A percentile compares a stretch with the other conserved stretches of the same genome.
These are phyloP conservation scores for Cosmia pyralina DNA, from an alignment of 2,888 invertebrate species.

Conservation along the genomic window DNA sequence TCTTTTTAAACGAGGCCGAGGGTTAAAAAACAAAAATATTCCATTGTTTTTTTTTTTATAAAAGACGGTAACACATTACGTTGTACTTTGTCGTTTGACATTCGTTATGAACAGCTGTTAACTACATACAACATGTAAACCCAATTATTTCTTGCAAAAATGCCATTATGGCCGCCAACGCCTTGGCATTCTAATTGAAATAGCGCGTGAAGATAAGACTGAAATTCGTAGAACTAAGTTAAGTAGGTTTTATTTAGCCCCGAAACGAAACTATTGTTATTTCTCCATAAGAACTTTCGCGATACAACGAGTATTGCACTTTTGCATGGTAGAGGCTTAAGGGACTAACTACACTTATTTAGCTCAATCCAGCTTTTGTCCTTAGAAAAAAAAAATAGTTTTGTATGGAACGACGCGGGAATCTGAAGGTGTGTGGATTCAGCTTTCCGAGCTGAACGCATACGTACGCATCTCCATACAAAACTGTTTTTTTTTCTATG, in stretches of 20 bases:
- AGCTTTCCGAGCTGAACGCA: too few relatives aligned
- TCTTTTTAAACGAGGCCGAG: neutral
- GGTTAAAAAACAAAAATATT: neutral
- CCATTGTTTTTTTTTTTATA: neutral
- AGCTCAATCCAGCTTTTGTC: too few relatives aligned
- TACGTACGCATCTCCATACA: too few relatives aligned
- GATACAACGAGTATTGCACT: neutral
- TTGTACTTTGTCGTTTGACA: slow-evolving; percentile 14
- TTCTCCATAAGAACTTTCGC: neutral
- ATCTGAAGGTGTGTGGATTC: too few relatives aligned
- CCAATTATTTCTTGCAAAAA: slow-evolving; percentile 55
- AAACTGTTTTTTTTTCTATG: too few relatives aligned
- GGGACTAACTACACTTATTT: too few relatives aligned
- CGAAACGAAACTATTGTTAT: slow-evolving; percentile 18
- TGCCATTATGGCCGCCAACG: slow-evolving; percentile 21
- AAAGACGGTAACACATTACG: neutral
- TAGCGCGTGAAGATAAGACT: slow-evolving; percentile 47
- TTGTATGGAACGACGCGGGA: too few relatives aligned
- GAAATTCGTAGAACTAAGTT: slow-evolving; percentile 35
- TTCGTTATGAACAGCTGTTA: slow-evolving; percentile 56
- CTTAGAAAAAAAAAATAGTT: too few relatives aligned
- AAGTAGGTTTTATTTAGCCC: slow-evolving; percentile 12
- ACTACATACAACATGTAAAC: slow-evolving; percentile 46
- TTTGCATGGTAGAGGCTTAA: neutral
- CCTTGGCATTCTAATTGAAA: slow-evolving; percentile 55